Evolutionary conservation across 1,140 invertebrate species (phyloP).

Genomic region (Wasmannia auropunctata): DNA sequence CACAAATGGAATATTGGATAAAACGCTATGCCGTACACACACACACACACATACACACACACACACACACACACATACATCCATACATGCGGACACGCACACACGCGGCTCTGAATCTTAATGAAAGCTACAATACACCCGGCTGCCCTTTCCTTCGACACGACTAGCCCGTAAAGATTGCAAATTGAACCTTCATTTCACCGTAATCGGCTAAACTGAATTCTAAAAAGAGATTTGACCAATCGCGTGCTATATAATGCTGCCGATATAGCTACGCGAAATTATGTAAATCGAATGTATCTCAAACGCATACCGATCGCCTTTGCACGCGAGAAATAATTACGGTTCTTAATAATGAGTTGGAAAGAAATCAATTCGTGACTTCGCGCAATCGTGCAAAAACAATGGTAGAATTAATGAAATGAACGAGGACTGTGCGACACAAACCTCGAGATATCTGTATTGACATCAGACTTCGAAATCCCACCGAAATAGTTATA

Average conservation of each 20-base stretch:
- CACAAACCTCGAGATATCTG: neutral
- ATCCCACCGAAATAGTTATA: neutral
- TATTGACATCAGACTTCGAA: neutral
- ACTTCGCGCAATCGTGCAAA: neutral
- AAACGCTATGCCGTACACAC: neutral
- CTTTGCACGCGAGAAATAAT: neutral
- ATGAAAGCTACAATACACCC: slow-evolving; percentile 38
- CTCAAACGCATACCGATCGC: neutral
- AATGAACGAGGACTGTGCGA: neutral
- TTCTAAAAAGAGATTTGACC: slow-evolving; percentile 15
- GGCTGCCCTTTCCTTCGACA: neutral
- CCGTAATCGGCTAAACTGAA: neutral
- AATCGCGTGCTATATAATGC: slow-evolving; percentile 28
- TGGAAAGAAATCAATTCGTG: neutral
- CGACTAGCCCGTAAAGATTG: slow-evolving; percentile 11
- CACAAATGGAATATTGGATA: slow-evolving; percentile 58
- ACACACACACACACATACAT: too few species aligned
- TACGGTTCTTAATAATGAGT: neutral
- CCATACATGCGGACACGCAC: too few species aligned
- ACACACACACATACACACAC: neutral
- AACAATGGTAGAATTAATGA: neutral
- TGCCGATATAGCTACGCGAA: neutral
- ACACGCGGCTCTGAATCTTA: neutral
- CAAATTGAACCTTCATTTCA: slow-evolving; percentile 38
- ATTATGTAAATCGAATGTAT: slow-evolving; percentile 49